phyloP scores from a whole-genome alignment of 2,797 vertebrate genomes.

The Sebastiscus tertius region DNA sequence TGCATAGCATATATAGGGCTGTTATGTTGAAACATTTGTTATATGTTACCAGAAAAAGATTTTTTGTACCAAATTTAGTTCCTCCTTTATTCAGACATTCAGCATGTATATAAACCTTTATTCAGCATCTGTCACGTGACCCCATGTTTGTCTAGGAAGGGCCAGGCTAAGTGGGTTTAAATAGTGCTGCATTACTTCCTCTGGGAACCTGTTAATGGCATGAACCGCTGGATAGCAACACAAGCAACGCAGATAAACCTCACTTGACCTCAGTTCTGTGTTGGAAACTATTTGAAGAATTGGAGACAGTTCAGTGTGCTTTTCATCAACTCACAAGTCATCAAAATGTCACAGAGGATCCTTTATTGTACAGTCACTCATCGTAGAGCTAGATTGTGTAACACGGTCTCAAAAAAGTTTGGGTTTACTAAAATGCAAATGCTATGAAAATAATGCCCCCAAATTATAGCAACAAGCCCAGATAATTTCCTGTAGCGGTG shows the following conservation, averaged over 20 bases:
- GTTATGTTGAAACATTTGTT: neutral
- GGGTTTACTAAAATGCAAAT: conserved; percentile 74
- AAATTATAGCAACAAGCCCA: conserved; percentile 81
- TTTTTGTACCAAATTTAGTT: neutral
- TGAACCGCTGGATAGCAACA: conserved; percentile 58
- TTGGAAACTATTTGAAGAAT: conserved; percentile 42
- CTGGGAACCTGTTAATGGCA: conserved; percentile 75
- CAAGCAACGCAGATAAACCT: conserved; percentile 43
- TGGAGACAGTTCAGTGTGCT: conserved; percentile 1
- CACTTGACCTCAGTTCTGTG: conserved; percentile 38
- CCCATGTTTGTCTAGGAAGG: conserved; percentile 67
- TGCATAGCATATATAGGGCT: neutral
- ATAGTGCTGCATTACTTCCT: conserved; percentile 74
- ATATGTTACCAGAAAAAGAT: neutral
- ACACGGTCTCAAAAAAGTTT: conserved; percentile 35
- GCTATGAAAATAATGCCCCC: conserved; percentile 77
- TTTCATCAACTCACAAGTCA: conserved; percentile 21
- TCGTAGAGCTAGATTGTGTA: conserved; percentile 32
- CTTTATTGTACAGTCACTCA: conserved; percentile 22
- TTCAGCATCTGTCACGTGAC: conserved; percentile 25
- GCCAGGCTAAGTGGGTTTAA: conserved; percentile 77
- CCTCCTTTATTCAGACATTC: neutral
- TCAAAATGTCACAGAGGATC: conserved; percentile 17
- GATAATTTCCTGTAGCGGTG: conserved; percentile 84
- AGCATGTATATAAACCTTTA: conserved; percentile 3